Conservation (phyloP, 2,113 vertebrate genomes). For the Xenopus tropicalis region DNA sequence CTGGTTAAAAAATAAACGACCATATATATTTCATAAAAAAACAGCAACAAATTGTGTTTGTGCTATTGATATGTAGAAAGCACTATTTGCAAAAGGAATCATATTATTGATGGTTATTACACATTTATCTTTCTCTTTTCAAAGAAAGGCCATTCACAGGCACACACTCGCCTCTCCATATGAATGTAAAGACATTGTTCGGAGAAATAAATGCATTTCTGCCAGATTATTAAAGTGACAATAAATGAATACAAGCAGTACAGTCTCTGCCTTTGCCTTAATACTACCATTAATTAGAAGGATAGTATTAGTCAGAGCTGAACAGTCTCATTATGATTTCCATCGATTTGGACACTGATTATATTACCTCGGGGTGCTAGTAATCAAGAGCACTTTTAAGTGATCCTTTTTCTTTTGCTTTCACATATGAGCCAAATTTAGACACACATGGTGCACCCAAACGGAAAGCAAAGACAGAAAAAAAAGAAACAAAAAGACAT, state of each 20-base stretch:
- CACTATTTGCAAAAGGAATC: background rate
- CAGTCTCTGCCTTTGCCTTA: constrained; percentile 17
- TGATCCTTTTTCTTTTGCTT: constrained; percentile 10
- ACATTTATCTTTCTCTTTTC: background rate
- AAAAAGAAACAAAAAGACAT: no score
- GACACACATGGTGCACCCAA: background rate
- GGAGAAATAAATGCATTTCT: background rate
- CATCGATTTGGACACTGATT: constrained; percentile 34
- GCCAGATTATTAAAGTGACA: constrained; percentile 20
- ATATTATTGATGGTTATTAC: background rate
- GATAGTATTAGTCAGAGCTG: constrained; percentile 33
- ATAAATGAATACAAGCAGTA: constrained; percentile 17
- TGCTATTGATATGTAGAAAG: background rate
- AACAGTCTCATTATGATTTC: constrained; percentile 38
- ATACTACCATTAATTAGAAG: constrained; percentile 31
- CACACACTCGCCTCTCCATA: background rate
- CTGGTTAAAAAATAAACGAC: no score
- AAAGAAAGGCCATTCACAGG: background rate
- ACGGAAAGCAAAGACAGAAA: background rate
- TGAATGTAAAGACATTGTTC: background rate
- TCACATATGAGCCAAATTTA: background rate
- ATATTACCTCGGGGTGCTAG: constrained; percentile 15
- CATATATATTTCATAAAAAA: no score
- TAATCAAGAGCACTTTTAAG: constrained; percentile 21
- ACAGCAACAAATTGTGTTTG: background rate